These are phyloP conservation scores for Acipenser ruthenus DNA, from an alignment of 2,797 vertebrate species.

Conservation along the genomic window DNA sequence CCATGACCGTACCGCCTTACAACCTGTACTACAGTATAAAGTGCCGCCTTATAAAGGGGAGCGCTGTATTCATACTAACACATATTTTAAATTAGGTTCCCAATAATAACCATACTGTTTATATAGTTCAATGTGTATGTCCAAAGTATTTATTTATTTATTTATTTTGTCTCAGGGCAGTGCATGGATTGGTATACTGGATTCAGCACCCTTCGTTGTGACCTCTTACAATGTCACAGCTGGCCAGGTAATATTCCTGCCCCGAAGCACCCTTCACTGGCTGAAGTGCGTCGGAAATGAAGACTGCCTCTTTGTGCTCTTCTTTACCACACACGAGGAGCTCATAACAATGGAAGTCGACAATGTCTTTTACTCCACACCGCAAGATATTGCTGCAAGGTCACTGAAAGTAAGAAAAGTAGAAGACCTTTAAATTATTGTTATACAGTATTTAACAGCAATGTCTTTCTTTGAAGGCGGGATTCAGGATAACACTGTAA, in stretches of 20 bases:
- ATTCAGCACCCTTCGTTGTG: conserved; percentile 22
- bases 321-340: conserved; percentile 52
- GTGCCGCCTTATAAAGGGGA: no score
- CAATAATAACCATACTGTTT: no score
- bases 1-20: no score
- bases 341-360: conserved; percentile 50
- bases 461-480: background rate
- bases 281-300: conserved; percentile 43
- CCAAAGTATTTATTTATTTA: conserved; percentile 14
- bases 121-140: background rate
- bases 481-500: background rate
- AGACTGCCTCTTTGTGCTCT: conserved; percentile 50
- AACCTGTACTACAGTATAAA: no score
- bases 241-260: conserved; percentile 54
- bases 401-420: conserved; percentile 40
- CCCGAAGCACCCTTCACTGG: conserved; percentile 48
- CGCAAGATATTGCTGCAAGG: conserved; percentile 48
- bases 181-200: conserved; percentile 47
- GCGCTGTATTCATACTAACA: no score
- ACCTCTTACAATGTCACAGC: conserved; percentile 43
- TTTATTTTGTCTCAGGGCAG: conserved; percentile 33
- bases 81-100: no score
- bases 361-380: conserved; percentile 44
- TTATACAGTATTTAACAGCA: no score
- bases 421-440: background rate